Percentiles rank a stretch among this genome's conserved stretches.
Conservation (phyloP, 2,113 vertebrate species). For the Nettapus auritus region DNA sequence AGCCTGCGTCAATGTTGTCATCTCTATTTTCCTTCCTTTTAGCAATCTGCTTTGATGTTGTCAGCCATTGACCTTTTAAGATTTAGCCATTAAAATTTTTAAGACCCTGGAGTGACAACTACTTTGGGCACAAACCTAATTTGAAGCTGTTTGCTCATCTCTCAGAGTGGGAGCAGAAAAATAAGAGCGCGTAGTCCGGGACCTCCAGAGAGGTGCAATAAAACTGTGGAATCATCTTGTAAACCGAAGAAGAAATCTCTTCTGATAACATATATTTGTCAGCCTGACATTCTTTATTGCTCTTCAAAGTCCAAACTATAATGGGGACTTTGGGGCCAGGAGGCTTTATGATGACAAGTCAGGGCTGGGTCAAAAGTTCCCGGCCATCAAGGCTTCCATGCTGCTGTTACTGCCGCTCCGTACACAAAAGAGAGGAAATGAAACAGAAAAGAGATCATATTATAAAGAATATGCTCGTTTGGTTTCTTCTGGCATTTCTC, state of each 20-base stretch:
- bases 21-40: not conserved
- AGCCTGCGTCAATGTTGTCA: not conserved
- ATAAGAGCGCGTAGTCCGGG: not conserved
- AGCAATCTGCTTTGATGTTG: conserved; percentile 9
- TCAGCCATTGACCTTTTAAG: conserved; percentile 23
- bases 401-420: not conserved
- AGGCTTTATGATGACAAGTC: conserved; percentile 25
- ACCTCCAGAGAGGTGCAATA: conserved; percentile 40
- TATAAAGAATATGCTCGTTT: not conserved
- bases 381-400: conserved; percentile 20
- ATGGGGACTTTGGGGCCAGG: not conserved
- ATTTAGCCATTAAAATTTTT: not conserved
- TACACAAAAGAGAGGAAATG: not conserved
- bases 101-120: not conserved
- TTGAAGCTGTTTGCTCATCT: not conserved
- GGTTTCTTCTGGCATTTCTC: not conserved
- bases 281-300: conserved; percentile 66
- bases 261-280: conserved; percentile 53
- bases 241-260: conserved; percentile 27
- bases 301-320: conserved; percentile 44
- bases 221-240: conserved; percentile 13
- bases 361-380: conserved; percentile 43
- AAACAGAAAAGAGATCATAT: not conserved
- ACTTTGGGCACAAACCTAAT: not conserved
- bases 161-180: not conserved